Base-by-base conservation (phyloP, 92 coral and sea anemone species). In the Porites cylindrica region DNA sequence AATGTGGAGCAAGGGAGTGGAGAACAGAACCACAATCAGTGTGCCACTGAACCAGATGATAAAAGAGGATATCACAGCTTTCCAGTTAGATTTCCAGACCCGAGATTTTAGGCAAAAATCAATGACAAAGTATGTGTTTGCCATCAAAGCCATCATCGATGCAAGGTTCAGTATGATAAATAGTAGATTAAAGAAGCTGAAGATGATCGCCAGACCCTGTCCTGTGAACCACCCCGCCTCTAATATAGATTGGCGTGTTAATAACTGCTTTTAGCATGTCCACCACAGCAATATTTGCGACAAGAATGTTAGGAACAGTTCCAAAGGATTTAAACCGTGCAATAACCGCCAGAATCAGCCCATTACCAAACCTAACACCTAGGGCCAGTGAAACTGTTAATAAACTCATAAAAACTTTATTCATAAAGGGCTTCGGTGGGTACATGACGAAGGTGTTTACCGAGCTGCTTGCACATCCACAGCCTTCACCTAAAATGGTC, bases 21-120 rank as follows among this genome's bases (percentile, higher is more conserved):
- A 69, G 38, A 9, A 17, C n/a, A 32, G 10, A 4, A 69, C 38
- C 38, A 32, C 51, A 9, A 20, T 21, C 13, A 69, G 12, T 4
- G 51, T 69, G 51, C 73, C 51, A 19, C 21, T 69, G 17, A 69
- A 69, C 73, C 73, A 69, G 51, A 69, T 69, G 6, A 69, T 38
- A 69, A 17, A 23, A 5, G 51, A 8, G 20, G 13, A 23, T 11
- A 32, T 18, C 9, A 69, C 43, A 69, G 73, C 73, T 18, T 69
- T 69, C 50, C 8, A 20, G 10, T 69, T 69, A 9, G 73, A 7
- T 14, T 69, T 69, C 73, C 73, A 69, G 51, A 17, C 47, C 43
- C 21, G 10, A 3, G 0, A 54, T 13, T 54, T 54, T 6, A 54
- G 13, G 60, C 13, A 10, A 54, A 54, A 54, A 10, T 54, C 60